Evolutionary conservation across 2,888 invertebrate genomes (phyloP).

Genomic region (Chrysina gloriosa): DNA sequence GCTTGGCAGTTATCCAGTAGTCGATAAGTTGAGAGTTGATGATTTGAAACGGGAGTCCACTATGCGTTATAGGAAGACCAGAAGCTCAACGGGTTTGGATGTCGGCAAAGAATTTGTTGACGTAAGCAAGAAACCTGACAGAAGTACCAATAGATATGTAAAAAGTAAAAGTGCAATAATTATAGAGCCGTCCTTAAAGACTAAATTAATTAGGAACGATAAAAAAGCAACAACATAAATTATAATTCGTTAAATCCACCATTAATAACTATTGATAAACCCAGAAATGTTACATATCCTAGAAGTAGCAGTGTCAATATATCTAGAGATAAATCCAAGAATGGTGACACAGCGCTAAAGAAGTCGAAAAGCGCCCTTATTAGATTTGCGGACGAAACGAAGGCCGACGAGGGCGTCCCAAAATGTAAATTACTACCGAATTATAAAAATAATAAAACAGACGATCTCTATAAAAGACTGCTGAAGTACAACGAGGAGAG

Average conservation of each 20-base stretch:
- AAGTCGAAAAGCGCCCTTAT: slow-evolving; percentile 32
- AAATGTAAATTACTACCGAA: slow-evolving; percentile 41
- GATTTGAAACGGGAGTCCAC: not conserved
- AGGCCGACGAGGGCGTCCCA: slow-evolving; percentile 27
- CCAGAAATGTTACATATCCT: not conserved
- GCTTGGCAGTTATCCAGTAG: not conserved
- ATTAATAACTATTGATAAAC: not conserved
- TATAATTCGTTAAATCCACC: not conserved
- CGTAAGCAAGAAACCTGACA: not conserved
- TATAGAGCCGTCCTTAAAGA: not conserved
- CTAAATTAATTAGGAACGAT: too few relatives aligned
- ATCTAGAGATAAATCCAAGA: not conserved
- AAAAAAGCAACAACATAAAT: too few relatives aligned
- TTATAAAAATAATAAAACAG: slow-evolving; percentile 54
- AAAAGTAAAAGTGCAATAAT: slow-evolving; percentile 4
- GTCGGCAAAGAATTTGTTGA: not conserved
- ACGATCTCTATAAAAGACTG: slow-evolving; percentile 57
- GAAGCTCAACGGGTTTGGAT: not conserved
- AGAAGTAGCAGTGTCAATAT: not conserved
- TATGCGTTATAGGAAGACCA: not conserved
- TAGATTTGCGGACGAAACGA: slow-evolving; percentile 38
- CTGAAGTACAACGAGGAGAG: slow-evolving; percentile 56
- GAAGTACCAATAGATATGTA: not conserved
- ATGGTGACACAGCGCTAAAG: not conserved
- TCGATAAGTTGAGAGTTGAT: not conserved